Percentiles rank a stretch among this genome's conserved stretches.
These are phyloP conservation scores for Cyrtonyx montezumae DNA, from an alignment of 2,113 vertebrate genomes.

Conservation along the genomic window DNA sequence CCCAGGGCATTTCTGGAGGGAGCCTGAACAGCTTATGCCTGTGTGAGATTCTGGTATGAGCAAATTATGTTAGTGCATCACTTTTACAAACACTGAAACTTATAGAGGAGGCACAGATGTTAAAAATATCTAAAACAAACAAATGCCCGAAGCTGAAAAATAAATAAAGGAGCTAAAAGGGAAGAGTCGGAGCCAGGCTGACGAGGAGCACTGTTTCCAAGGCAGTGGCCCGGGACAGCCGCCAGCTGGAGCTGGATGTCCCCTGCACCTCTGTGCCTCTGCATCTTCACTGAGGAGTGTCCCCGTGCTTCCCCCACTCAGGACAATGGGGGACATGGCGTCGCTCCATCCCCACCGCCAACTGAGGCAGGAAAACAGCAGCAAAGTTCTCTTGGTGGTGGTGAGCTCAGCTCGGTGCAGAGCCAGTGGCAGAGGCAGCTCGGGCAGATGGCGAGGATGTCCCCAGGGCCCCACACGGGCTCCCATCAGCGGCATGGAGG, in stretches of 20 bases:
- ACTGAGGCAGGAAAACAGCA: background rate
- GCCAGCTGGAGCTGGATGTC: background rate
- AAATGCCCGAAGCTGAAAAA: background rate
- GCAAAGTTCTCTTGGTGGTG: background rate
- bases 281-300: background rate
- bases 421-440: background rate
- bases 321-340: rapidly evolving
- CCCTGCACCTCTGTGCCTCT: background rate
- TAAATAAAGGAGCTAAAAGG: background rate
- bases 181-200: background rate
- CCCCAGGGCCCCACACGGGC: rapidly evolving
- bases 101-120: constrained; percentile 31
- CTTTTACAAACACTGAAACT: constrained; percentile 27
- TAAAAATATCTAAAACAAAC: constrained; percentile 12
- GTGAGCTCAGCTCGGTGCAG: background rate
- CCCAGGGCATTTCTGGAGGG: background rate
- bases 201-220: background rate
- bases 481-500: background rate
- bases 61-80: background rate
- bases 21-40: background rate
- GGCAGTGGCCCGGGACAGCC: background rate
- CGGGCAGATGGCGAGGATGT: constrained; percentile 18
- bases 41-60: background rate
- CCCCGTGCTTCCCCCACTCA: background rate
- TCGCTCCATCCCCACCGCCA: background rate